A percentile compares a stretch with the other conserved stretches of the same genome.
phyloP scores from a whole-genome alignment of 2,113 vertebrate species.

The Herpetotheres cachinnans region DNA sequence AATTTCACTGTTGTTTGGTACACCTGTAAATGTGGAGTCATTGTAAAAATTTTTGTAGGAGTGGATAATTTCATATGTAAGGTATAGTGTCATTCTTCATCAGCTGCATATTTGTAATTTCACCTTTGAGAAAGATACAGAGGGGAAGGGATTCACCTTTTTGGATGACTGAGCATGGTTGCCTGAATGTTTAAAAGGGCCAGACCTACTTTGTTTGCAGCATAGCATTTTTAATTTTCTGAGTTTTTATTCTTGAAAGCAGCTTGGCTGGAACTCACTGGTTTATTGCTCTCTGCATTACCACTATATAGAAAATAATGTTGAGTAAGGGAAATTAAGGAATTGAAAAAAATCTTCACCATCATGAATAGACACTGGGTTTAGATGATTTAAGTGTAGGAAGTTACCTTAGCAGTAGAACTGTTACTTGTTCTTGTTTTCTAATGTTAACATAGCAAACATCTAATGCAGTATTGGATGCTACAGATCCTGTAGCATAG shows the following conservation, averaged over 20 bases:
- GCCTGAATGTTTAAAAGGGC: not conserved
- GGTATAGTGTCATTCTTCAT: not conserved
- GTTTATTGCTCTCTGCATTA: not conserved
- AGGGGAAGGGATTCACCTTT: not conserved
- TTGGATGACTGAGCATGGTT: not conserved
- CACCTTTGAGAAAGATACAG: rapidly evolving
- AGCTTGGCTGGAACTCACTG: not conserved
- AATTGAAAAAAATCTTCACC: not conserved
- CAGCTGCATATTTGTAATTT: not conserved
- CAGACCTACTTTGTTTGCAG: not conserved
- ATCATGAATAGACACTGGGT: rapidly evolving
- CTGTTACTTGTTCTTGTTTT: not conserved
- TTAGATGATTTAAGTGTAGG: not conserved
- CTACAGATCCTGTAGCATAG: not conserved
- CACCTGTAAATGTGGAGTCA: not conserved
- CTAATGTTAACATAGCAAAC: not conserved
- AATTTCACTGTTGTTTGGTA: not conserved
- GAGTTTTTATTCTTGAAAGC: not conserved
- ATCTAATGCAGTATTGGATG: not conserved
- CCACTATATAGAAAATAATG: not conserved
- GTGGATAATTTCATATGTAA: not conserved
- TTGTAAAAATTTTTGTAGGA: not conserved
- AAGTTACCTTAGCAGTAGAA: not conserved
- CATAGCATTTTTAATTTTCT: not conserved
- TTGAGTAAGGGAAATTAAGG: not conserved